Conservation (phyloP, 2,888 invertebrate genomes). For the Machimus rusticus region DNA sequence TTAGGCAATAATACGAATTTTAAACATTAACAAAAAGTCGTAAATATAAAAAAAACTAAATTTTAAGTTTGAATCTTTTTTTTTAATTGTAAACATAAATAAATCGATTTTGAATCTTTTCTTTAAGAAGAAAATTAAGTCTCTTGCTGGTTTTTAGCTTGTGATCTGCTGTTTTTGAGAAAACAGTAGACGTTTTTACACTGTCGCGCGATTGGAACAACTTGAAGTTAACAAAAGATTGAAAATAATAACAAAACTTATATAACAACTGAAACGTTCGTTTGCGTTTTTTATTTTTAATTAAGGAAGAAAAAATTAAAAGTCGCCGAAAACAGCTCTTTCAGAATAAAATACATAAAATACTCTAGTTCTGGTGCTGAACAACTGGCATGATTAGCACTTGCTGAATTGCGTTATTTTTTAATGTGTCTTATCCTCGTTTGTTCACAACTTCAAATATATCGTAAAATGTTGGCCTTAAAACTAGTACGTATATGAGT, state of each 20-base stretch:
- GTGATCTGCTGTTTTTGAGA: background rate
- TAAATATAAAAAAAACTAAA: background rate
- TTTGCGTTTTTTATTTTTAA: background rate
- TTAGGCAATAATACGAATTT: constrained; percentile 40
- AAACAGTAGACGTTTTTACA: background rate
- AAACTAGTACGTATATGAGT: constrained; percentile 62
- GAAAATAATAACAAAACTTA: background rate
- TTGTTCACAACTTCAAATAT: constrained; percentile 36
- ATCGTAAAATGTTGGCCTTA: constrained; percentile 55
- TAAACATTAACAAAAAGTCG: constrained; percentile 29
- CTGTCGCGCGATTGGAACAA: background rate
- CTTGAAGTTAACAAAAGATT: background rate
- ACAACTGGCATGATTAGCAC: background rate
- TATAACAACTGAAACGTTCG: background rate
- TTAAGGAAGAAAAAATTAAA: background rate
- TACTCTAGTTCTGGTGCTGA: background rate
- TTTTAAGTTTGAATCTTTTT: constrained; percentile 12
- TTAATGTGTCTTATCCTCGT: background rate
- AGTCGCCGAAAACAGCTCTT: background rate
- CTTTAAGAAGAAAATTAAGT: constrained; percentile 29
- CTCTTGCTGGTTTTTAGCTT: constrained; percentile 15
- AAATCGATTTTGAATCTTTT: constrained; percentile 30
- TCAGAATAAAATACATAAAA: background rate
- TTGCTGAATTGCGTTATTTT: background rate
- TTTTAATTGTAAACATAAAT: constrained; percentile 19